Percentiles rank a stretch among this genome's conserved stretches.
Conservation (phyloP, 1,140 invertebrate species). For the Bactericera cockerelli region DNA sequence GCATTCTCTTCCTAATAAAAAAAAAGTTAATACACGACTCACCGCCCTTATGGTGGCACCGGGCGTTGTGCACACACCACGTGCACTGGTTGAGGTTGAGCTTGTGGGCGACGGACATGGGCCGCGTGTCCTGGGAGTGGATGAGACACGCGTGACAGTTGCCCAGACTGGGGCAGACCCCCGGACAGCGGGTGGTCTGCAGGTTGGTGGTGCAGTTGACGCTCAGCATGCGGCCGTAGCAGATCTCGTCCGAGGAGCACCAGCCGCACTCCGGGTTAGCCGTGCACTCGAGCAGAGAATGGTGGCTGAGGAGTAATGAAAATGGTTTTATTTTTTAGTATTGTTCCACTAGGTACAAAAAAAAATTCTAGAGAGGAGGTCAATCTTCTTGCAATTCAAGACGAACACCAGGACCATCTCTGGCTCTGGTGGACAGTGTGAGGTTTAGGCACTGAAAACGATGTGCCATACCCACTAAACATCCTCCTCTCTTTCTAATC, state of each 20-base stretch:
- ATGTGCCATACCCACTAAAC: no score
- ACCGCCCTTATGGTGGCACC: conserved; percentile 74
- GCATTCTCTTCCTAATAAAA: no score
- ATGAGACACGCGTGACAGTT: conserved; percentile 80
- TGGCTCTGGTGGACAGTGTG: no score
- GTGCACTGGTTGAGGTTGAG: conserved; percentile 59
- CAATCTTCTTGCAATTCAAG: no score
- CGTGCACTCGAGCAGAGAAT: conserved; percentile 56
- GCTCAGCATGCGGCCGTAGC: conserved; percentile 65
- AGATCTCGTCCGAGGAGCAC: conserved; percentile 70
- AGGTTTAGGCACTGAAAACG: no score
- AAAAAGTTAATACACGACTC: no score
- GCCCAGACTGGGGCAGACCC: conserved; percentile 63
- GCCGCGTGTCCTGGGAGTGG: conserved; percentile 33
- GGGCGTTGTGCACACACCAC: conserved; percentile 83
- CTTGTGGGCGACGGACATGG: conserved; percentile 54
- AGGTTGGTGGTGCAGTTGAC: conserved; percentile 75
- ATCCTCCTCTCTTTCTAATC: no score
- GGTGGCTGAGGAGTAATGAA: conserved; percentile 39
- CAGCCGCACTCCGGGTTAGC: conserved; percentile 86
- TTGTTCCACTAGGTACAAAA: background rate
- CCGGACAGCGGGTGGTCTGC: conserved; percentile 67
- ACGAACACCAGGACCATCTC: no score
- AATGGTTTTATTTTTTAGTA: no score
- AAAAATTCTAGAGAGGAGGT: no score